Evolutionary conservation across 1,140 invertebrate species (phyloP).

Genomic region (Wasmannia auropunctata): DNA sequence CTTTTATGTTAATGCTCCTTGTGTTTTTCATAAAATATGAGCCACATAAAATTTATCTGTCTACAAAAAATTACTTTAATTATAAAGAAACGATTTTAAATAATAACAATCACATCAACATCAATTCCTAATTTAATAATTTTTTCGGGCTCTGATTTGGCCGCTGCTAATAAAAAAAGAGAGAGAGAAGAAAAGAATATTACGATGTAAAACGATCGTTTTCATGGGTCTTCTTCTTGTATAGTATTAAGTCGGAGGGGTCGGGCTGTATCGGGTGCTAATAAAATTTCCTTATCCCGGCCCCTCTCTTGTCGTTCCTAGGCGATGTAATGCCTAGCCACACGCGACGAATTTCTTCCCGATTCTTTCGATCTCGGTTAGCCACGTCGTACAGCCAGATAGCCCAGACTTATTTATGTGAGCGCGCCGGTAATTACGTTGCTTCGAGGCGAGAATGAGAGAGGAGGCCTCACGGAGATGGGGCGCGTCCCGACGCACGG

Average conservation of each 20-base stretch:
- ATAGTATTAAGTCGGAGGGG: background rate
- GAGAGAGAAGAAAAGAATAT: background rate
- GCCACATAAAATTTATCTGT: background rate
- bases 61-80: background rate
- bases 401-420: constrained; percentile 68
- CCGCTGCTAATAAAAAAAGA: background rate
- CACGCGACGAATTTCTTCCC: constrained; percentile 60
- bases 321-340: constrained; percentile 9
- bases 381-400: constrained; percentile 30
- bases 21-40: background rate
- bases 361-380: constrained; percentile 55
- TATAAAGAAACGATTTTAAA: background rate
- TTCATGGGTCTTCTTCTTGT: background rate
- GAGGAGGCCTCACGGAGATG: constrained; percentile 62
- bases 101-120: background rate
- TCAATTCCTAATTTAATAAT: background rate
- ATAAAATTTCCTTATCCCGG: constrained; percentile 55
- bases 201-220: background rate
- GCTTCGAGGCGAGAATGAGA: constrained; percentile 70
- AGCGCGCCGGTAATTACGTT: constrained; percentile 68
- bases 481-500: constrained; percentile 10
- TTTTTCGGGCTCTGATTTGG: background rate
- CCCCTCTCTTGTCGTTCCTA: background rate
- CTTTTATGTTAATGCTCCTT: background rate
- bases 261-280: constrained; percentile 24